These are phyloP conservation scores for Simalia tracyae DNA, from an alignment of 2,797 vertebrate species.

Conservation along the genomic window DNA sequence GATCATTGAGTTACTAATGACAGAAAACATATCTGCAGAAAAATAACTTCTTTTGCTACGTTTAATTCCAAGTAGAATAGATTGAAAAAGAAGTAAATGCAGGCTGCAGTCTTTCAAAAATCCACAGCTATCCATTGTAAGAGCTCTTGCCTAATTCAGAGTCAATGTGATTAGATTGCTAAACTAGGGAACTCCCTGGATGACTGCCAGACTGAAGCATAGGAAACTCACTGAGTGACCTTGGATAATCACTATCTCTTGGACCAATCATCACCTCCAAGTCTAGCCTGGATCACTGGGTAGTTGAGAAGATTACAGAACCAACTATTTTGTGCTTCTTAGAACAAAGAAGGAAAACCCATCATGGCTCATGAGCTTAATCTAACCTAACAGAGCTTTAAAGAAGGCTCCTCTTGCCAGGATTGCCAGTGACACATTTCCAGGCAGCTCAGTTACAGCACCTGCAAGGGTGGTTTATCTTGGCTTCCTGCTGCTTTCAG, in stretches of 20 bases:
- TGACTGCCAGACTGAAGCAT: not conserved
- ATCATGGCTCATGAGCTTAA: not conserved
- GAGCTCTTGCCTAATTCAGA: not conserved
- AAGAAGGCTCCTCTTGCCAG: not conserved
- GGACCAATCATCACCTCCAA: not conserved
- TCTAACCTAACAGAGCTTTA: not conserved
- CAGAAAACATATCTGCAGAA: not conserved
- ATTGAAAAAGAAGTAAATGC: not conserved
- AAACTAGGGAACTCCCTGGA: not conserved
- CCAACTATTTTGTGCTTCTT: not conserved
- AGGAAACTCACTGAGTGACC: not conserved
- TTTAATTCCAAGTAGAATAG: not conserved
- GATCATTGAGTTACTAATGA: not conserved
- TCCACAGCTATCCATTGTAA: not conserved
- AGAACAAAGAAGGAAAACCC: not conserved
- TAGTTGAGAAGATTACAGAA: not conserved
- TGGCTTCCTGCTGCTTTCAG: not conserved
- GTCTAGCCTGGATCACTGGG: not conserved
- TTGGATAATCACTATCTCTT: not conserved
- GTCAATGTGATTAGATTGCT: not conserved
- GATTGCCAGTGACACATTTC: not conserved
- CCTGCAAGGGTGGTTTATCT: not conserved
- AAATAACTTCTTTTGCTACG: not conserved
- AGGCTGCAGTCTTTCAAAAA: not conserved
- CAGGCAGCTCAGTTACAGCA: not conserved